Percentiles rank a stretch among this genome's conserved stretches.
phyloP scores from a whole-genome alignment of 2,888 invertebrate genomes.

The Scaptomyza reducta region DNA sequence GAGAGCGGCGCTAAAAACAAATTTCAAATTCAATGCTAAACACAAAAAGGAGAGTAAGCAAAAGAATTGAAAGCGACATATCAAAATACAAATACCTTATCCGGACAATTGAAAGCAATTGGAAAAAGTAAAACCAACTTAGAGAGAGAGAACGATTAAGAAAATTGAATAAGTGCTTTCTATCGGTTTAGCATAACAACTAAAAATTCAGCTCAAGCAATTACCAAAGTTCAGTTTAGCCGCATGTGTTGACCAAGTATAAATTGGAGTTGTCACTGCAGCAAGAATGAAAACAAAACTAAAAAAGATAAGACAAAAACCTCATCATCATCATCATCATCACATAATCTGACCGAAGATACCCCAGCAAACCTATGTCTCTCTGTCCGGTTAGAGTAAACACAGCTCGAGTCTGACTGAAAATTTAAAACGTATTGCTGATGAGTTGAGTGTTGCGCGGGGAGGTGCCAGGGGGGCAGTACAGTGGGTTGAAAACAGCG shows the following conservation, averaged over 20 bases:
- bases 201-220: neutral
- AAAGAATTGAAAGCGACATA: neutral
- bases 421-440: slow-evolving; percentile 1
- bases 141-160: neutral
- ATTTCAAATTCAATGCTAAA: slow-evolving; percentile 60
- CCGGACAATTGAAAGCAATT: neutral
- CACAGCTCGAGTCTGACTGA: neutral
- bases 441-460: neutral
- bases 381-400: slow-evolving; percentile 1
- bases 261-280: neutral
- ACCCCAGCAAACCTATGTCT: neutral
- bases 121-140: neutral
- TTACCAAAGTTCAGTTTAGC: slow-evolving; percentile 3
- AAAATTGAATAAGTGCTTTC: neutral
- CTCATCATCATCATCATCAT: neutral
- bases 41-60: neutral
- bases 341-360: slow-evolving; percentile 3
- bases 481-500: neutral
- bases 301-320: neutral
- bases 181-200: neutral
- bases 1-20: slow-evolving; percentile 51
- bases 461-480: neutral
- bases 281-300: neutral
- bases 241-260: slow-evolving; percentile 5
- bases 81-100: slow-evolving; percentile 3